Evolutionary conservation across 2,113 vertebrate species (phyloP).

Genomic region (Pluvianellus socialis): DNA sequence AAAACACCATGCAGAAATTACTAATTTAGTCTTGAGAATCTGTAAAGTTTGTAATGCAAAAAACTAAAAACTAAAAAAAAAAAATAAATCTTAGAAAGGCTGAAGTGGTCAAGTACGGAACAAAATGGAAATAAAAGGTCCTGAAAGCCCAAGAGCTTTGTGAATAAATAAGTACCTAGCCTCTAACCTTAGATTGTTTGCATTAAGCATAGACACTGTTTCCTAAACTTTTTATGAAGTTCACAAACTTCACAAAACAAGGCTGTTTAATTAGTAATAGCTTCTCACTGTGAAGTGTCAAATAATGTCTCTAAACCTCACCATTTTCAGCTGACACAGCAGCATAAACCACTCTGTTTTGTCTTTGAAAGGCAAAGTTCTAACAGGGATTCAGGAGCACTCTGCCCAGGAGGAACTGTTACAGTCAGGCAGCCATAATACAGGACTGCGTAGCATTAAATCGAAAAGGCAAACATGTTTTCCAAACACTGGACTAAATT

Average conservation of each 20-base stretch:
- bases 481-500: not conserved
- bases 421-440: not conserved
- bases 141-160: not conserved
- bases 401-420: not conserved
- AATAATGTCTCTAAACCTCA: not conserved
- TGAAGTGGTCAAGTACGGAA: not conserved
- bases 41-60: not conserved
- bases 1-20: not conserved
- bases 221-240: constrained; percentile 1
- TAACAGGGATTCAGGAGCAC: not conserved
- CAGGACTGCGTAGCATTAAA: not conserved
- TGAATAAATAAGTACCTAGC: not conserved
- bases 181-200: not conserved
- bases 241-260: not conserved
- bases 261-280: constrained; percentile 31
- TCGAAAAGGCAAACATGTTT: not conserved
- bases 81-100: not conserved
- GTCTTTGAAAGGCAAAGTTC: not conserved
- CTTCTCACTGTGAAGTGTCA: not conserved
- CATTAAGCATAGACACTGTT: not conserved
- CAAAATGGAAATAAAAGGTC: not conserved
- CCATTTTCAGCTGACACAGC: constrained; percentile 11
- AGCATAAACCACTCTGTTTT: not conserved
- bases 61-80: not conserved
- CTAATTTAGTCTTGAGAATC: not conserved